Base-by-base conservation (phyloP, 2,888 invertebrate genomes). In the Leptodirus hochenwartii region DNA sequence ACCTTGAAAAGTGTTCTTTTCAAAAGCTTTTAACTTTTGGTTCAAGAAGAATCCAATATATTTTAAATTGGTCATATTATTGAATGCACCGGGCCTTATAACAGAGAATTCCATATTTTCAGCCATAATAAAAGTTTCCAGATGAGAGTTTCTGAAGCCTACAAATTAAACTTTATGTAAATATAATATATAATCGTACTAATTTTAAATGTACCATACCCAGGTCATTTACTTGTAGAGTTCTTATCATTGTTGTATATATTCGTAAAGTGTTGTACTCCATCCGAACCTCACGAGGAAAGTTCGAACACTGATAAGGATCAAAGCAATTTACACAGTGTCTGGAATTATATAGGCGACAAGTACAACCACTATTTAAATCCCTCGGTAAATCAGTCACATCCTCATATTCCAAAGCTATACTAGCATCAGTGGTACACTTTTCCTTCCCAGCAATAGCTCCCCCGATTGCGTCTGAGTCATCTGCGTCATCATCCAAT, bases 41-140 rank as follows among this genome's bases (percentile, higher is more conserved):
- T 68, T 69, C 40, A 60, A 64, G 1, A 64, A 64, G 40, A 69
- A 61, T 0, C 66, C 64, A 5, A 69, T 43, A 28, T 62, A 61
- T 25, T 53, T 47, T 15, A 69, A 43, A 11, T 53, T 54, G 0
- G 47, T 52, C 38, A 69, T 47, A 34, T 62, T 59, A 12, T 46
- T 43, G 40, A 69, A 69, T 1, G 53, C 42, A 5, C 63, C 61
- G 0, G 60, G 54, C 38, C 61, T 53, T 14, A 70, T 54, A 29
- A 49, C 46, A 9, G 39, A 51, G n/a, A 69, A 47, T 29, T 58
- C 51, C 36, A 58, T 57, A 39, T 69, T 69, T 1, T 62, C 62
- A 44, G 67, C 67, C 32, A 69, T 58, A 37, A 60, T 56, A 8
- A 69, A 43, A 3, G 48, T 46, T 40, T 50, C 51, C 22, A 68